These are phyloP conservation scores for Disparrhopalites patrizii DNA, from an alignment of 2,888 invertebrate genomes.

Conservation along the genomic window DNA sequence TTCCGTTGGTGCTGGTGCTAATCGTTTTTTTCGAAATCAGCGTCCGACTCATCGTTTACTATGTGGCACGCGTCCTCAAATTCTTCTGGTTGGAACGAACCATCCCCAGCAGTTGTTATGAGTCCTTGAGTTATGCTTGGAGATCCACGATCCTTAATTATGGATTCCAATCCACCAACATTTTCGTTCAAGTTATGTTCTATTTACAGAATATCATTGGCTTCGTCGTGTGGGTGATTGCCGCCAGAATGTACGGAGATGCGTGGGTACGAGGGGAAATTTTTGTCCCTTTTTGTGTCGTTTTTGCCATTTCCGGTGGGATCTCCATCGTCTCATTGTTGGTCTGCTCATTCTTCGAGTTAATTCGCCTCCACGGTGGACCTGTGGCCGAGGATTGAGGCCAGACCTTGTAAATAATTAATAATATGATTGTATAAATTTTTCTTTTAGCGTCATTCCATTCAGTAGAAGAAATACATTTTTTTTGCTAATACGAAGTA, in stretches of 20 bases:
- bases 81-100: constrained; percentile 27
- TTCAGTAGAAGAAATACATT: too few relatives aligned
- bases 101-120: constrained; percentile 44
- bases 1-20: constrained; percentile 13
- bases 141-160: constrained; percentile 41
- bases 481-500: too few relatives aligned
- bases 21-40: constrained; percentile 31
- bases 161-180: constrained; percentile 42
- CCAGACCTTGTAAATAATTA: too few relatives aligned
- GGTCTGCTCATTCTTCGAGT: not conserved
- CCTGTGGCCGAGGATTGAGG: too few relatives aligned
- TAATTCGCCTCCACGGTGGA: not conserved
- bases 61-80: constrained; percentile 34
- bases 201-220: constrained; percentile 40
- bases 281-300: not conserved
- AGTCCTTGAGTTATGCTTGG: constrained; percentile 46
- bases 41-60: constrained; percentile 24
- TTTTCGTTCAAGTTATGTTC: constrained; percentile 42
- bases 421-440: too few relatives aligned
- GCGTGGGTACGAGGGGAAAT: not conserved
- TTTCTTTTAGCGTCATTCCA: too few relatives aligned
- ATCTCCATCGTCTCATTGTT: constrained; percentile 4
- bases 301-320: not conserved
- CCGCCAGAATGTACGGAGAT: not conserved
- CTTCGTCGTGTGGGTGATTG: constrained; percentile 35